phyloP scores from a whole-genome alignment of 2,888 invertebrate species.

The Stegana nigrithorax region DNA sequence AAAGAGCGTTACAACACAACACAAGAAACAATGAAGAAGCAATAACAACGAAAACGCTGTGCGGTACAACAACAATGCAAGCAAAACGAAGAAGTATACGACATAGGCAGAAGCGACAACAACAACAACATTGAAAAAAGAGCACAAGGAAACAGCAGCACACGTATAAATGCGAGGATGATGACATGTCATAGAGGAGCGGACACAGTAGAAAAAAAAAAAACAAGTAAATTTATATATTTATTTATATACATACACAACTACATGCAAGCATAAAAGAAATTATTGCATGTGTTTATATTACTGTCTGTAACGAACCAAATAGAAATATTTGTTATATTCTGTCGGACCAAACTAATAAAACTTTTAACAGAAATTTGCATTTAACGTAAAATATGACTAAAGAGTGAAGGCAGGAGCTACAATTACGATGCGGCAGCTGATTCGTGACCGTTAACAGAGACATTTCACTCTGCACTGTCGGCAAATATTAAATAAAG shows the following conservation, averaged over 20 bases:
- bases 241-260: too few species aligned
- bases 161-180: too few species aligned
- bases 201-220: too few species aligned
- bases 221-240: not conserved
- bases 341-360: not conserved
- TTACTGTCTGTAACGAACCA: not conserved
- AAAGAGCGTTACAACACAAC: too few species aligned
- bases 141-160: constrained; percentile 24
- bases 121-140: constrained; percentile 5
- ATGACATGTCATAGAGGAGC: too few species aligned
- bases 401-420: constrained; percentile 10
- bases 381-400: constrained; percentile 6
- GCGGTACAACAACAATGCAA: too few species aligned
- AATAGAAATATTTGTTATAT: too few species aligned
- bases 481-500: not conserved
- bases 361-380: not conserved
- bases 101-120: constrained; percentile 26
- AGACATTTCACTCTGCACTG: not conserved
- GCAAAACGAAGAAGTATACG: constrained; percentile 26
- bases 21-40: too few species aligned
- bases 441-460: not conserved
- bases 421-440: not conserved
- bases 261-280: not conserved
- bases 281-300: too few species aligned
- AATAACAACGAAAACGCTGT: too few species aligned